Percentiles rank a stretch among this genome's conserved stretches.
Evolutionary conservation across 1,140 invertebrate species (phyloP).

Genomic region (Berghia stephanieae): DNA sequence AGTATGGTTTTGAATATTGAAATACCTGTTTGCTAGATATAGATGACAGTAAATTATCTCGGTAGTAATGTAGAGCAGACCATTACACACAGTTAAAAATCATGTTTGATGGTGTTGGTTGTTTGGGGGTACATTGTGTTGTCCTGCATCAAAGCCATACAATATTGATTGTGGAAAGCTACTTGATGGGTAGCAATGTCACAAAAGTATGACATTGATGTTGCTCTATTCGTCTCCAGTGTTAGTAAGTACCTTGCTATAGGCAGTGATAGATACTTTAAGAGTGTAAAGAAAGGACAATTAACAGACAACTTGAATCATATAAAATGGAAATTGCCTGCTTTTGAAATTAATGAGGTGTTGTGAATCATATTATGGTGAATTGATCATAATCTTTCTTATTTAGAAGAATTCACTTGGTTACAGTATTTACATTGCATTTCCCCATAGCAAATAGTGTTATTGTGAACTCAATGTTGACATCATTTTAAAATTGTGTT

Average conservation of each 20-base stretch:
- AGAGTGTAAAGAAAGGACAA: background rate
- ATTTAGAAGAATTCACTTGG: background rate
- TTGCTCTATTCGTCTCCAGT: too few species aligned
- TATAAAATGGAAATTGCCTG: background rate
- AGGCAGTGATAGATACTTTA: background rate
- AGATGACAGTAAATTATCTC: too few species aligned
- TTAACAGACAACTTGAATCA: background rate
- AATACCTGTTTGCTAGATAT: too few species aligned
- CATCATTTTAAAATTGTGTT: background rate
- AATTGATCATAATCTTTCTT: background rate
- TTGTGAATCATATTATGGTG: background rate
- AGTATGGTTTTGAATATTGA: too few species aligned
- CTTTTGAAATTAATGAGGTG: background rate
- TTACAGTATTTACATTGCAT: background rate
- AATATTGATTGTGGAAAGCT: background rate
- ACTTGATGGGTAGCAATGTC: background rate
- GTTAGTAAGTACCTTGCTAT: background rate
- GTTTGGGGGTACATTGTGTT: background rate
- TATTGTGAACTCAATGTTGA: background rate
- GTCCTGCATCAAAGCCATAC: background rate
- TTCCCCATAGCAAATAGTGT: background rate
- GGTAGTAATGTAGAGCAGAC: background rate
- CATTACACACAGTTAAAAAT: background rate
- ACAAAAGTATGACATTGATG: background rate
- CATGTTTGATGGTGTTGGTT: background rate